Conservation (phyloP, 2,113 vertebrate genomes). For the Lates calcarifer region DNA sequence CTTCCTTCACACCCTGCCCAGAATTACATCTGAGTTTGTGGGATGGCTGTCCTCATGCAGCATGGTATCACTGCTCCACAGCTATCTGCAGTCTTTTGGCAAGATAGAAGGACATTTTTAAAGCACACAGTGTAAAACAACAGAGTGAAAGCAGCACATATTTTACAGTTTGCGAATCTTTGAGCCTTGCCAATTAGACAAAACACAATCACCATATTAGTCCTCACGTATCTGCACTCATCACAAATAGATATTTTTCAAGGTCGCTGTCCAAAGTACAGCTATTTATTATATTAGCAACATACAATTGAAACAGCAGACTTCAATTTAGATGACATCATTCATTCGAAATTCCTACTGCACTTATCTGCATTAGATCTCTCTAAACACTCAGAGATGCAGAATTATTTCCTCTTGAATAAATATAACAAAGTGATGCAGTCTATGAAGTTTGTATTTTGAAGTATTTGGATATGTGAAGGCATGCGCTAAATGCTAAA, state of each 20-base stretch:
- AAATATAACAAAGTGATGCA: slow-evolving; percentile 73
- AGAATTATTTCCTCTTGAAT: slow-evolving; percentile 74
- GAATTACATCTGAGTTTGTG: not conserved
- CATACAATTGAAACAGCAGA: slow-evolving; percentile 68
- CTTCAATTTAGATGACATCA: slow-evolving; percentile 79
- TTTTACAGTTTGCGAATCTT: slow-evolving; percentile 79
- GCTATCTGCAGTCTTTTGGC: slow-evolving; percentile 42
- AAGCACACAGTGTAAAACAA: slow-evolving; percentile 27
- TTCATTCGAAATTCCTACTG: slow-evolving; percentile 60
- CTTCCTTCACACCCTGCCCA: slow-evolving; percentile 43
- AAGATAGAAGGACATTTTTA: slow-evolving; percentile 41
- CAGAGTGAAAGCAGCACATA: slow-evolving; percentile 61
- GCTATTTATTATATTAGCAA: slow-evolving; percentile 71
- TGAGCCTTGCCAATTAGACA: slow-evolving; percentile 78
- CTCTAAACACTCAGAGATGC: slow-evolving; percentile 77
- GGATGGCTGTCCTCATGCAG: slow-evolving; percentile 13
- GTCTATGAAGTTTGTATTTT: slow-evolving; percentile 33
- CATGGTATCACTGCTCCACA: slow-evolving; percentile 31
- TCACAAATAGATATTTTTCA: slow-evolving; percentile 73
- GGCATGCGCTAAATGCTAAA: slow-evolving; percentile 40
- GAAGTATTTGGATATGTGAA: slow-evolving; percentile 50
- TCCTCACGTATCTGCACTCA: slow-evolving; percentile 70
- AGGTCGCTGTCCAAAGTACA: slow-evolving; percentile 57
- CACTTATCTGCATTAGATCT: slow-evolving; percentile 74
- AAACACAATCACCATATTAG: slow-evolving; percentile 83